Evolutionary conservation across 2,888 invertebrate species (phyloP).

Genomic region (Dioctria linearis): DNA sequence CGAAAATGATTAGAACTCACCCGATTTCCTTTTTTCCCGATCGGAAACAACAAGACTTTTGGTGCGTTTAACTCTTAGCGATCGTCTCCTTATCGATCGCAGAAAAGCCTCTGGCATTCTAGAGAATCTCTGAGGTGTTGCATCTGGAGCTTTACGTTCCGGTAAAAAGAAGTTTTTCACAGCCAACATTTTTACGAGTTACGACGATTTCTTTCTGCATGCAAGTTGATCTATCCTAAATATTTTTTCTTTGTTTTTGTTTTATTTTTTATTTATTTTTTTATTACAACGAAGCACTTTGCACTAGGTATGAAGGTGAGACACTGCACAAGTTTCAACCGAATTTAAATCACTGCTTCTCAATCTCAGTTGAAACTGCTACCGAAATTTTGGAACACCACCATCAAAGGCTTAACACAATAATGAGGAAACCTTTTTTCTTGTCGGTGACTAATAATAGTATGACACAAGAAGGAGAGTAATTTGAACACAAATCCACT

Average conservation of each 20-base stretch:
- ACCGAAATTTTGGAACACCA: not conserved
- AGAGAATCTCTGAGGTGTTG: slow-evolving; percentile 74
- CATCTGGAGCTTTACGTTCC: slow-evolving; percentile 74
- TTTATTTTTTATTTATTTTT: too few species aligned
- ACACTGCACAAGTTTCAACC: not conserved
- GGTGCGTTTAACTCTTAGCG: slow-evolving; percentile 81
- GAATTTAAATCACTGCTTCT: not conserved
- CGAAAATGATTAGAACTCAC: slow-evolving; percentile 72
- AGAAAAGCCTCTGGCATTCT: slow-evolving; percentile 83
- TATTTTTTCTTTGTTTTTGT: too few species aligned
- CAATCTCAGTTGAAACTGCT: not conserved
- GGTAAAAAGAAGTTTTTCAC: slow-evolving; percentile 84
- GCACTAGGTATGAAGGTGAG: not conserved
- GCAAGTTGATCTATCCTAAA: not conserved
- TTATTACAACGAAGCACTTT: not conserved
- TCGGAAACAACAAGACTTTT: slow-evolving; percentile 80
- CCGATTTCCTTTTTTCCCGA: slow-evolving; percentile 84
- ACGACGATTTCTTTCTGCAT: not conserved
- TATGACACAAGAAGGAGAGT: slow-evolving; percentile 17
- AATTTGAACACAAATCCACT: slow-evolving; percentile 14
- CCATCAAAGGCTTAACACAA: not conserved
- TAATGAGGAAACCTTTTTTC: slow-evolving; percentile 13
- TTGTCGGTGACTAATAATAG: slow-evolving; percentile 20
- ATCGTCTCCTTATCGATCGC: slow-evolving; percentile 80
- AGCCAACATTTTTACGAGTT: slow-evolving; percentile 74